Base-by-base conservation (phyloP, 2,888 invertebrate species). In the Drosophila trichaetosa region DNA sequence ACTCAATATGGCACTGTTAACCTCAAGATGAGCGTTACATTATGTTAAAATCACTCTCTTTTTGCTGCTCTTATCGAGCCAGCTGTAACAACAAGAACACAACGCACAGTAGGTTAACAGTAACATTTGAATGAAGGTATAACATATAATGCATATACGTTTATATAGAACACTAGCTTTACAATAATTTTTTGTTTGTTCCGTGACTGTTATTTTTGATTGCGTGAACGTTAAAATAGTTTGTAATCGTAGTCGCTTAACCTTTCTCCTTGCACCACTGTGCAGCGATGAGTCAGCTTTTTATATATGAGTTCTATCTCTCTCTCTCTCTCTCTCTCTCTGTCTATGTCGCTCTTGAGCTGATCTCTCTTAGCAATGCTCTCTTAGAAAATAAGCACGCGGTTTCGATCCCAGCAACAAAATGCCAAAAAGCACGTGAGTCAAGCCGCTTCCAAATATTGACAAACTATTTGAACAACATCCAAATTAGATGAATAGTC, bases 341-440 rank as follows among this genome's bases (percentile, higher is more conserved):
- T 34, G 16, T 11, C 21, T 42, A 42, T 11, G 11, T 21, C 21
- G 11, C 42, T 21, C 42, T 42, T 21, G 11, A 21, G 5, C 2
- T 24, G 24, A 46, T 16, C 54, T 67, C 69, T 65, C 61, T 38
- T 52, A 36, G 1, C 11, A 18, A 16, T n/a, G n/a, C 6, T 42
- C 78, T 77, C 72, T 77, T 52, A 27, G 59, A 11, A n/a, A 57
- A 57, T 59, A 59, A 69, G 77, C 79, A 77, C 79, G 77, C 77
- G 75, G 77, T 70, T 31, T 8, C 42, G 77, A 75, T 77, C 75
- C 27, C 61, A 73, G 67, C 53, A 72, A 68, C 57, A 72, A 66
- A 76, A 77, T 78, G 78, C 46, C 68, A 68, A 78, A 68, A 29
- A 76, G 76, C 76, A 77, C 77, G 77, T 77, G 77, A 77, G 79